Base-by-base conservation (phyloP, 2,888 invertebrate species). In the Macropis europaea region DNA sequence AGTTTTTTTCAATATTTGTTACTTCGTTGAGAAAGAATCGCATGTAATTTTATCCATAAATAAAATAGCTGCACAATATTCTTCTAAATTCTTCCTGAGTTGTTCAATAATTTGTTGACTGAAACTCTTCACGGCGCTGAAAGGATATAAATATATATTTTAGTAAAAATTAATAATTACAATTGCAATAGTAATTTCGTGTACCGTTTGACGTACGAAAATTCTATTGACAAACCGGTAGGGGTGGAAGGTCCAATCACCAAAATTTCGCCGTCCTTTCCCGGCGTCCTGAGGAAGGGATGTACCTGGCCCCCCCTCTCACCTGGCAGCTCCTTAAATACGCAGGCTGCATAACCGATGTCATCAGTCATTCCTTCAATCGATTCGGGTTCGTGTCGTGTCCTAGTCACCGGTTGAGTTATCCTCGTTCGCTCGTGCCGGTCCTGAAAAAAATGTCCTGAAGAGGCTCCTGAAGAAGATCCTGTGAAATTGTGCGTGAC, bases 331-430 rank as follows among this genome's bases (percentile, higher is more conserved):
- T 43, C 53, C 30, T 62, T 71, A 78, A 74, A 78, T 75, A 77
- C 56, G 28, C 56, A 13, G 50, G 22, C 48, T 43, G 50, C 38
- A 63, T 45, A 30, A 68, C 57, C 61, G 43, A 54, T 77, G 70
- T 77, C 77, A 77, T 64, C 77, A 77, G 77, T 78, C 56, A 57
- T 47, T 52, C 48, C 24, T 73, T 36, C 32, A 40, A 19, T 32
- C 30, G 52, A 38, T 53, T 43, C 43, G 40, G 30, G 34, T 22
- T 2, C 13, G 53, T 28, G 17, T 60, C 50, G 61, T 17, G 17
- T 52, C 11, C 19, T 32, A 13, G 45, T 47, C 30, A 1, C 15
- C 13, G 13, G 13, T 6, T n/a, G n/a, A n/a, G n/a, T n/a, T 3
- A 26, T 22, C 7, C 6, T 45, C 17, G 17, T 6, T 7, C 13